phyloP scores from a whole-genome alignment of 2,113 vertebrate species.

The Epinephelus fuscoguttatus region DNA sequence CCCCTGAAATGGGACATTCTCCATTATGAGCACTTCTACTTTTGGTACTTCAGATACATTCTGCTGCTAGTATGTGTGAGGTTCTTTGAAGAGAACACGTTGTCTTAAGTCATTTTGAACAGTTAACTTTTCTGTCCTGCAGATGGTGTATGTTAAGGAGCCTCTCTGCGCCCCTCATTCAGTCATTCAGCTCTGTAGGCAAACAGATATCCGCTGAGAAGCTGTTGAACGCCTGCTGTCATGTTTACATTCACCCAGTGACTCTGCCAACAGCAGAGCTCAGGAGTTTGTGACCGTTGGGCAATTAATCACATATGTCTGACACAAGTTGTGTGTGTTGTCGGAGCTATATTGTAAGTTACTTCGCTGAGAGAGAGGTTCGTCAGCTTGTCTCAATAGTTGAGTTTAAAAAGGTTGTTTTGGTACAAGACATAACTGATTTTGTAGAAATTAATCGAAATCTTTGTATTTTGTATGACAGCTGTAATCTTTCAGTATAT shows the following conservation, averaged over 20 bases:
- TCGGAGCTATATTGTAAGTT: background rate
- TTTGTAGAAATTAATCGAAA: too few species aligned
- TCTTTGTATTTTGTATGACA: too few species aligned
- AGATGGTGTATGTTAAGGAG: background rate
- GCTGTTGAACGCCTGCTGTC: slow-evolving; percentile 71
- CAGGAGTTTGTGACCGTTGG: slow-evolving; percentile 71
- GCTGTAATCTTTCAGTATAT: too few species aligned
- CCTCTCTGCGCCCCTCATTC: slow-evolving; percentile 25
- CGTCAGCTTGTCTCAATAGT: background rate
- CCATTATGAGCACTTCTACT: too few species aligned
- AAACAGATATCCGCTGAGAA: slow-evolving; percentile 70
- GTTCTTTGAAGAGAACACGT: too few species aligned
- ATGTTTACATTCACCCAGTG: slow-evolving; percentile 75
- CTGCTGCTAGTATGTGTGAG: too few species aligned
- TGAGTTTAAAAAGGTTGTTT: background rate
- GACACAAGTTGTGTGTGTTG: slow-evolving; percentile 28
- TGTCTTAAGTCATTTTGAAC: background rate
- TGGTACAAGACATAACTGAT: background rate
- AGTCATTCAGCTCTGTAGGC: slow-evolving; percentile 59
- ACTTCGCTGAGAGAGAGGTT: background rate
- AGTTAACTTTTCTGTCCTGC: background rate
- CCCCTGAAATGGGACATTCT: too few species aligned
- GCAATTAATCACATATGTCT: slow-evolving; percentile 61
- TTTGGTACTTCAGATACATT: too few species aligned
- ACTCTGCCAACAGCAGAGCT: slow-evolving; percentile 54